Evolutionary conservation across 1,140 invertebrate genomes (phyloP).

Genomic region (Aphelinus atriplicis): DNA sequence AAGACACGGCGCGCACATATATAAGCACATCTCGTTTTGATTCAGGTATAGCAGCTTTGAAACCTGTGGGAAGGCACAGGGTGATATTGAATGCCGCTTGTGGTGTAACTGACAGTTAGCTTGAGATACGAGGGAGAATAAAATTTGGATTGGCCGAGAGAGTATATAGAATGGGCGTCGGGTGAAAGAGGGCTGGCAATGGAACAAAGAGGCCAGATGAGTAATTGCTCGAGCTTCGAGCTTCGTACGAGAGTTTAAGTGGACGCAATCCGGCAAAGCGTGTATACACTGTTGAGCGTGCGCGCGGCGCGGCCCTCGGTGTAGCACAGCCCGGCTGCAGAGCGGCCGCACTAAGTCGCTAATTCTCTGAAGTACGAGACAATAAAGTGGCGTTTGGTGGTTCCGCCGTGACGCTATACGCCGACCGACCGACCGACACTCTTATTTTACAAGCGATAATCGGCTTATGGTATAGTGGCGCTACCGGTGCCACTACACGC

Average conservation of each 20-base stretch:
- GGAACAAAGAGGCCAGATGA: not conserved
- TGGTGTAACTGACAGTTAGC: no score
- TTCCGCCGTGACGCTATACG: not conserved
- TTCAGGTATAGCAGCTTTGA: no score
- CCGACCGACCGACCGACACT: not conserved
- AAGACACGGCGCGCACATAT: no score
- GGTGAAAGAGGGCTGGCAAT: not conserved
- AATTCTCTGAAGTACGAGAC: constrained; percentile 26
- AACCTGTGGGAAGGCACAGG: no score
- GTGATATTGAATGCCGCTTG: no score
- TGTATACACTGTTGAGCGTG: no score
- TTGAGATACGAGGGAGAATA: no score
- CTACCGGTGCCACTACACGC: not conserved
- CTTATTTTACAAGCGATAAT: constrained; percentile 32
- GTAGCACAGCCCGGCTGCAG: not conserved
- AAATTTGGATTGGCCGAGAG: no score
- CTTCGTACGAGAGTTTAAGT: constrained; percentile 1
- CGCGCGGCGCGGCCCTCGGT: no score
- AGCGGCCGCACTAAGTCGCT: not conserved
- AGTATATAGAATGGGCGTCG: no score
- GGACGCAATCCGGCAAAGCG: no score
- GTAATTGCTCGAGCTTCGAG: not conserved
- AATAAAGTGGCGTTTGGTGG: constrained; percentile 11
- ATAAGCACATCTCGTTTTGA: no score
- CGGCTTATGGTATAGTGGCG: constrained; percentile 11